Base-by-base conservation (phyloP, 1,140 invertebrate genomes). In the Helicorthomorpha holstii region DNA sequence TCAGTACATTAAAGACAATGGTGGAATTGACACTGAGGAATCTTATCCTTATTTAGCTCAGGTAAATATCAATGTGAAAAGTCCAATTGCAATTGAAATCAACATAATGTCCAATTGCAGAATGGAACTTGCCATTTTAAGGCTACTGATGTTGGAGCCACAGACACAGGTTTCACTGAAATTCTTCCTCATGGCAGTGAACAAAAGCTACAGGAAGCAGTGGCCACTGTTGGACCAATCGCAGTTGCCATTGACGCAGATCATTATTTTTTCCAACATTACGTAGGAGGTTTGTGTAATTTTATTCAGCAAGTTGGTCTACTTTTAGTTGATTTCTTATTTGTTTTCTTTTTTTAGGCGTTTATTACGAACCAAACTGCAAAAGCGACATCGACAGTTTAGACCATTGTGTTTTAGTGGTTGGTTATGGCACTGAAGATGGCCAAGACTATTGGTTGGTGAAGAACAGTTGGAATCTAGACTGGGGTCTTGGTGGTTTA, bases 391-490 rank as follows among this genome's bases (percentile, higher is more conserved):
- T n/a, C n/a, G n/a, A n/a, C n/a, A 57, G 58, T 34, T 58, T 75
- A 2, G 69, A 76, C 44, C 74, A 75, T 58, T 73, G 71, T 54
- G 74, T 75, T 2, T 57, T 76, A 0, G 69, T 70, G 57, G 71
- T 76, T 26, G 74, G 74, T 26, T 75, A 76, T 60, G 73, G 72
- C 10, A 62, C 29, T 7, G 16, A 65, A 56, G 57, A 34, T 41
- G 82, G 78, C 0, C 73, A 74, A 34, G 74, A 81, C 29, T 85
- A 85, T 54, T 96, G 89, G 89, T 80, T 94, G 7, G 68, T 95
- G 21, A 89, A 94, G 61, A 95, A 95, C 68, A 85, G 66, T 38
- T 92, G 86, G 86, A 80, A 82, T 24, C 68, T 69, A 53, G 69
- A 66, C 1, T 95, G 90, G 90, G 90, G 92, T 52, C 14, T 76